Conservation (phyloP, 2,888 invertebrate species). For the Chrysolina oricalcia region DNA sequence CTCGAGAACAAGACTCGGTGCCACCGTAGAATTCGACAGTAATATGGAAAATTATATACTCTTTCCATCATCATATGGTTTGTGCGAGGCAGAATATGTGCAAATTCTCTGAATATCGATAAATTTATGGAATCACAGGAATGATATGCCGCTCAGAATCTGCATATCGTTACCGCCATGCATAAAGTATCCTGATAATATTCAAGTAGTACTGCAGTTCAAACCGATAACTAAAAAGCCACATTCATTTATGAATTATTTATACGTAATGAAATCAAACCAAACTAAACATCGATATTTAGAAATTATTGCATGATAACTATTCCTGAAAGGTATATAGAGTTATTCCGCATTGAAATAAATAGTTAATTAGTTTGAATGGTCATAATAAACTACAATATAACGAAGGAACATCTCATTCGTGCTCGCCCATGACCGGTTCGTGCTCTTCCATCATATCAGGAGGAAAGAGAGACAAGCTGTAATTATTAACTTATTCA, state of each 20-base stretch:
- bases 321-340: constrained; percentile 9
- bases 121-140: background rate
- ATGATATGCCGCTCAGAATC: background rate
- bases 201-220: background rate
- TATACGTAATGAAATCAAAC: background rate
- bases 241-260: background rate
- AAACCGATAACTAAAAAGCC: background rate
- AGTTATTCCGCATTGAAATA: background rate
- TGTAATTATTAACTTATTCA: background rate
- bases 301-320: background rate
- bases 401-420: background rate
- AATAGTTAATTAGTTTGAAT: background rate
- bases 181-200: background rate
- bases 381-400: constrained; percentile 11
- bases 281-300: constrained; percentile 5
- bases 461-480: background rate
- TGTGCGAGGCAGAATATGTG: background rate
- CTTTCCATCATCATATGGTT: too few relatives aligned
- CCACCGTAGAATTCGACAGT: too few relatives aligned
- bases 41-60: too few relatives aligned
- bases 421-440: background rate
- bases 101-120: background rate
- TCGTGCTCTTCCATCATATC: background rate
- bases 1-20: too few relatives aligned
- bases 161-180: background rate